These are phyloP conservation scores for Eulithis prunata DNA, from an alignment of 2,888 invertebrate species.

Conservation along the genomic window DNA sequence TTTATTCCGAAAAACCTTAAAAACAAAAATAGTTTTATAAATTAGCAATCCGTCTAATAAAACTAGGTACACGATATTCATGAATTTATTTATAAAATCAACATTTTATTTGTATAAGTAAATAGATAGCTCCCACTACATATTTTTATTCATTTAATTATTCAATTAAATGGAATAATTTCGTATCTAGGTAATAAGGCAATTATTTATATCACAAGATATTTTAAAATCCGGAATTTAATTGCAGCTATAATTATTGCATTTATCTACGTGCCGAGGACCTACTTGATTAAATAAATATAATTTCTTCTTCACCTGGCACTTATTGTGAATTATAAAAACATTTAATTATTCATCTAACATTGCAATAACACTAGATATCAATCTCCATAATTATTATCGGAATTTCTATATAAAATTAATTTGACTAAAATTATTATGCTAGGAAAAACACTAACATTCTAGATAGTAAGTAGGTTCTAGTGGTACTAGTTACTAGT, in stretches of 20 bases:
- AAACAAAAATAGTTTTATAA: constrained; percentile 63
- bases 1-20: constrained; percentile 61
- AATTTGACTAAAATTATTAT: constrained; percentile 77
- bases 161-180: constrained; percentile 33
- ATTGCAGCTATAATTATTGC: background rate
- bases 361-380: constrained; percentile 62
- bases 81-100: constrained; percentile 15
- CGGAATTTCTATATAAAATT: constrained; percentile 59
- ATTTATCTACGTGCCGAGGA: background rate
- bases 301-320: constrained; percentile 42
- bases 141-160: constrained; percentile 16
- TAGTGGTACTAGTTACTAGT: background rate
- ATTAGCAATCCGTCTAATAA: constrained; percentile 63
- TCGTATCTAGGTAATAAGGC: constrained; percentile 54
- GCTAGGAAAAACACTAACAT: constrained; percentile 53
- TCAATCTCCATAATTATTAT: constrained; percentile 67
- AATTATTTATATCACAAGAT: constrained; percentile 73
- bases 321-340: constrained; percentile 51
- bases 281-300: background rate
- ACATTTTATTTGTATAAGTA: constrained; percentile 8
- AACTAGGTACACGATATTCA: constrained; percentile 37
- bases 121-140: constrained; percentile 4
- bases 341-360: constrained; percentile 46
- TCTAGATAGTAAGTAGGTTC: background rate
- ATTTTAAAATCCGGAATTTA: constrained; percentile 39